These are phyloP conservation scores for Urosaurus nigricauda DNA, from an alignment of 2,797 vertebrate species.

Conservation along the genomic window DNA sequence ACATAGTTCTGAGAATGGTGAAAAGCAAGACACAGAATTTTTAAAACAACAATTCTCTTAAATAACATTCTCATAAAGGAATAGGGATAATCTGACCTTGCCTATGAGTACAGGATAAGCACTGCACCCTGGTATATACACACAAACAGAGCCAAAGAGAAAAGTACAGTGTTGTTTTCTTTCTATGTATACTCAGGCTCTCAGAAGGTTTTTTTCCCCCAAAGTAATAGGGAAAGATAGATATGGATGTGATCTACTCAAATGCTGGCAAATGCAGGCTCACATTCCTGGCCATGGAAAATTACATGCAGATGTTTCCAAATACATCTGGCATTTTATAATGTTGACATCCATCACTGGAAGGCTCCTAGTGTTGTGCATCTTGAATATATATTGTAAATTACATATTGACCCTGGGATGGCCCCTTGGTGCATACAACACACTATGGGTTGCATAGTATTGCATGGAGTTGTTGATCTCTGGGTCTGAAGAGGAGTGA, in stretches of 20 bases:
- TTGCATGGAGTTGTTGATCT: background rate
- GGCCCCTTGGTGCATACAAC: background rate
- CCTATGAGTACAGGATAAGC: too few relatives aligned
- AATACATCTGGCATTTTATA: background rate
- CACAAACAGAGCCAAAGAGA: background rate
- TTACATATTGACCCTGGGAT: background rate
- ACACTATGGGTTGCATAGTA: background rate
- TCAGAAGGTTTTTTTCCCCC: background rate
- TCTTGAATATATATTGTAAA: background rate
- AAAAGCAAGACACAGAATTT: background rate
- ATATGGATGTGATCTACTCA: too few relatives aligned
- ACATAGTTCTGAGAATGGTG: background rate
- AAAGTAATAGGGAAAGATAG: background rate
- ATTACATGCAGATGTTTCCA: background rate
- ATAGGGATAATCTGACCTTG: background rate
- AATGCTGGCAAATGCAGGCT: conserved; percentile 4
- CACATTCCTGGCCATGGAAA: background rate
- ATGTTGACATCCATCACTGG: background rate
- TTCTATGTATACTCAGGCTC: background rate
- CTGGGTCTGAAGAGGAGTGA: background rate
- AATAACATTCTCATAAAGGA: background rate
- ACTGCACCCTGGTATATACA: background rate
- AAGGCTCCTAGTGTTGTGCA: background rate
- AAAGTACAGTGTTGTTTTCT: background rate
- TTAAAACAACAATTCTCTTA: background rate